Evolutionary conservation across 2,888 invertebrate species (phyloP).

Genomic region (Taphrorychus bicolor): DNA sequence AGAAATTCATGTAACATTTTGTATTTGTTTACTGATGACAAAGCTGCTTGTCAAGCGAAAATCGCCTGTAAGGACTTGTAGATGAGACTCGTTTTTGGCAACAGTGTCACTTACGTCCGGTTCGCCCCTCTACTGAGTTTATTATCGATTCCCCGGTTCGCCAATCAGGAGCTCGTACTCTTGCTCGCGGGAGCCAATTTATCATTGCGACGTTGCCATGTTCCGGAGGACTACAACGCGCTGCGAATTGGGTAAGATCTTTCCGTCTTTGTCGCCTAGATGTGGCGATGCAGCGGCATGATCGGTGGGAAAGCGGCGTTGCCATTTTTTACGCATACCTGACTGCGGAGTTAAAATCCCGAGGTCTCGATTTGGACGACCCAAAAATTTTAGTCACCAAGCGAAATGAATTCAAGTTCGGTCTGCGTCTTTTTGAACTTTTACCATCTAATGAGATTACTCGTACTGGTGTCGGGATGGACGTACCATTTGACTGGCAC

Average conservation of each 20-base stretch:
- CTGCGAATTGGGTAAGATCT: slow-evolving; percentile 11
- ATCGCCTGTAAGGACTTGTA: slow-evolving; percentile 55
- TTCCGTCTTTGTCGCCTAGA: slow-evolving; percentile 36
- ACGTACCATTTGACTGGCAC: slow-evolving; percentile 49
- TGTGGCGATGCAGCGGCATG: slow-evolving; percentile 45
- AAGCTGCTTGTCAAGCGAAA: slow-evolving; percentile 56
- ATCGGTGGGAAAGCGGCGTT: slow-evolving; percentile 53
- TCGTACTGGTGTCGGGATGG: slow-evolving; percentile 30
- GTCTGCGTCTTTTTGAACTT: slow-evolving; percentile 27
- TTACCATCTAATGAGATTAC: slow-evolving; percentile 28
- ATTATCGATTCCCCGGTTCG: slow-evolving; percentile 69
- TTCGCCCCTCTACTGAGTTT: slow-evolving; percentile 64
- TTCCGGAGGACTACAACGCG: slow-evolving; percentile 44
- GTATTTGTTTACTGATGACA: slow-evolving; percentile 69
- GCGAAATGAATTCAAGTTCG: slow-evolving; percentile 41
- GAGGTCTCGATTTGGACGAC: slow-evolving; percentile 34
- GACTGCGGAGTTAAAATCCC: slow-evolving; percentile 36
- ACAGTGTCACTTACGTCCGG: slow-evolving; percentile 63
- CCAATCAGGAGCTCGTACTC: slow-evolving; percentile 66
- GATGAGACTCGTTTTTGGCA: slow-evolving; percentile 64
- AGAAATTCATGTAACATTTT: slow-evolving; percentile 52
- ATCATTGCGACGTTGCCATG: slow-evolving; percentile 62
- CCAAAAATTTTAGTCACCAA: slow-evolving; percentile 40
- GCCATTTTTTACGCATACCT: slow-evolving; percentile 46
- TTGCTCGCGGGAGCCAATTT: slow-evolving; percentile 63